Evolutionary conservation across 1,140 invertebrate genomes (phyloP).

Genomic region (Medauroidea extradentata): DNA sequence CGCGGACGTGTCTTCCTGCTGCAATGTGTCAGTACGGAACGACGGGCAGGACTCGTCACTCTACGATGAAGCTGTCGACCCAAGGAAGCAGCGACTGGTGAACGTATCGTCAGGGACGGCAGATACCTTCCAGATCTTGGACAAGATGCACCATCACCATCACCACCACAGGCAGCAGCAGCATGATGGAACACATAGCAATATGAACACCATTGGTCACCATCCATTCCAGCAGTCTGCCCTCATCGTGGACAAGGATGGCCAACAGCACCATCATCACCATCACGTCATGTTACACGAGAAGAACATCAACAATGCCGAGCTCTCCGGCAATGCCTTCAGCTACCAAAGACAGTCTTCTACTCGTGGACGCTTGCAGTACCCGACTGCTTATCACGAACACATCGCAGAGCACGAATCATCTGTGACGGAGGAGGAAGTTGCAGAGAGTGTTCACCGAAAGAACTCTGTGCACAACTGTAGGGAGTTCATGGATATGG

Average conservation of each 20-base stretch:
- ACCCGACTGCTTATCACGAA: background rate
- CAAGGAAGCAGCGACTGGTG: slow-evolving; percentile 30
- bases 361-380: background rate
- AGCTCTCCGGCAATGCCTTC: slow-evolving; percentile 9
- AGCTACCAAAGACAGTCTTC: slow-evolving; percentile 10
- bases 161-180: slow-evolving; percentile 17
- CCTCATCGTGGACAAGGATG: background rate
- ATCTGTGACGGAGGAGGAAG: background rate
- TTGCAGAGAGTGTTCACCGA: background rate
- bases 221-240: background rate
- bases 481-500: slow-evolving; percentile 1
- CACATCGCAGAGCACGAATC: background rate
- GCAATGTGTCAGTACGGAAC: slow-evolving; percentile 64
- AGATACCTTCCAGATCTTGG: slow-evolving; percentile 34
- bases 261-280: background rate
- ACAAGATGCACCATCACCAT: slow-evolving; percentile 34
- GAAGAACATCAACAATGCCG: background rate
- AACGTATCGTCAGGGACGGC: slow-evolving; percentile 28
- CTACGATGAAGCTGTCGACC: slow-evolving; percentile 42
- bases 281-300: background rate
- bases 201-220: background rate
- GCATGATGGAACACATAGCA: background rate
- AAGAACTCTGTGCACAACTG: background rate
- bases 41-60: slow-evolving; percentile 40
- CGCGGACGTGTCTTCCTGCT: slow-evolving; percentile 80